Conservation (phyloP, 2,888 invertebrate genomes). For the Carpatolechia fugitivella region DNA sequence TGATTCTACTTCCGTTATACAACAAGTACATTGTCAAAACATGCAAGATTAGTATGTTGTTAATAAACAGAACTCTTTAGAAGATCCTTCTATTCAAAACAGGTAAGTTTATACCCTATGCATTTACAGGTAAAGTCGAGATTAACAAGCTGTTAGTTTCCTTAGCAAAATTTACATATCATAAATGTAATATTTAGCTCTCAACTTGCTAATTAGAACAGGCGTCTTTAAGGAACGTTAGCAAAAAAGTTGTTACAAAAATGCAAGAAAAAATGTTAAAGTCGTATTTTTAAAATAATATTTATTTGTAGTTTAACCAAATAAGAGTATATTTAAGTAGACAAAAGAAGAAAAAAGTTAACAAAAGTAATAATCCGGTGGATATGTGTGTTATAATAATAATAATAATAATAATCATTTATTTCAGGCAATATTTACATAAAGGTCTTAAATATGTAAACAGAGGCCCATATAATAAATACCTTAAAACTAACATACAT, state of each 20-base stretch:
- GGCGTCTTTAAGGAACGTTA: constrained; percentile 58
- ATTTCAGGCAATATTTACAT: too few species aligned
- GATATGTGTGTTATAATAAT: too few species aligned
- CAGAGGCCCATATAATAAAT: too few species aligned
- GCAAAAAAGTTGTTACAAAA: constrained; percentile 25
- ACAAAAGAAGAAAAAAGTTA: too few species aligned
- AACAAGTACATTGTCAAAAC: not conserved
- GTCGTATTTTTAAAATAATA: too few species aligned
- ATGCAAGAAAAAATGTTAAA: not conserved
- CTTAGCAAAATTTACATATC: constrained; percentile 72
- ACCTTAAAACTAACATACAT: too few species aligned
- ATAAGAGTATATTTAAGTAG: too few species aligned
- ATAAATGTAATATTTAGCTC: constrained; percentile 78
- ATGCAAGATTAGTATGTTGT: constrained; percentile 1
- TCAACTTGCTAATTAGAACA: constrained; percentile 77
- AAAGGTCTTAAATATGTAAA: too few species aligned
- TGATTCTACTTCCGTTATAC: not conserved
- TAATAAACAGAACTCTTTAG: constrained; percentile 19
- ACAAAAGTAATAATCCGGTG: too few species aligned
- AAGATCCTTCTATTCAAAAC: constrained; percentile 6
- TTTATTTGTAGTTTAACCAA: too few species aligned
- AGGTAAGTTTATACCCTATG: constrained; percentile 38
- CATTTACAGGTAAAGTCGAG: constrained; percentile 41
- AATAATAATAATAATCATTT: too few species aligned
- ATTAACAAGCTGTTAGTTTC: constrained; percentile 39